A percentile compares a stretch with the other conserved stretches of the same genome.
These are phyloP conservation scores for Babylonia areolata DNA, from an alignment of 1,140 invertebrate genomes.

Conservation along the genomic window DNA sequence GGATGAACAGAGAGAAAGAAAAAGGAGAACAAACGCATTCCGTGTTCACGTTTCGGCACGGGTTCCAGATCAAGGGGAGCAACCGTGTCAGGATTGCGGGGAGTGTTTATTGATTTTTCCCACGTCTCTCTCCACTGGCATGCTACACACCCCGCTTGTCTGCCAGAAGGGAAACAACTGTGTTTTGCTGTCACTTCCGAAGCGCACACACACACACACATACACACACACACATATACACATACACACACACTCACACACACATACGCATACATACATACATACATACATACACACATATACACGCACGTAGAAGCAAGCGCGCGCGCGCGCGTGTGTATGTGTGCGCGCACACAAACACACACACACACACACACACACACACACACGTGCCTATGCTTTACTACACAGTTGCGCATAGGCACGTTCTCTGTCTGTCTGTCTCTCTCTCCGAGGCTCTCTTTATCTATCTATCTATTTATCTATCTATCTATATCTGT, in stretches of 20 bases:
- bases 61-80: background rate
- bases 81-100: background rate
- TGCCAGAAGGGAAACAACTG: constrained; percentile 10
- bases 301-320: background rate
- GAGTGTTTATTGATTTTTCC: constrained; percentile 8
- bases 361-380: background rate
- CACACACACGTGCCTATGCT: background rate
- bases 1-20: background rate
- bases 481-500: too few species aligned
- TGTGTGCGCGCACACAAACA: background rate
- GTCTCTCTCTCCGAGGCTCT: too few species aligned
- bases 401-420: too few species aligned
- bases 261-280: background rate
- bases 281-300: background rate
- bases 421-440: too few species aligned
- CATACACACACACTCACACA: background rate
- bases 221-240: background rate
- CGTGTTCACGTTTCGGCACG: too few species aligned
- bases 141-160: background rate
- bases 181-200: background rate
- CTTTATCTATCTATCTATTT: too few species aligned
- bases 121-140: background rate
- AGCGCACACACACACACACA: background rate
- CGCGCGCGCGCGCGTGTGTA: too few species aligned
- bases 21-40: background rate